Conservation (phyloP, 2,113 vertebrate species). For the Oenanthe melanoleuca region DNA sequence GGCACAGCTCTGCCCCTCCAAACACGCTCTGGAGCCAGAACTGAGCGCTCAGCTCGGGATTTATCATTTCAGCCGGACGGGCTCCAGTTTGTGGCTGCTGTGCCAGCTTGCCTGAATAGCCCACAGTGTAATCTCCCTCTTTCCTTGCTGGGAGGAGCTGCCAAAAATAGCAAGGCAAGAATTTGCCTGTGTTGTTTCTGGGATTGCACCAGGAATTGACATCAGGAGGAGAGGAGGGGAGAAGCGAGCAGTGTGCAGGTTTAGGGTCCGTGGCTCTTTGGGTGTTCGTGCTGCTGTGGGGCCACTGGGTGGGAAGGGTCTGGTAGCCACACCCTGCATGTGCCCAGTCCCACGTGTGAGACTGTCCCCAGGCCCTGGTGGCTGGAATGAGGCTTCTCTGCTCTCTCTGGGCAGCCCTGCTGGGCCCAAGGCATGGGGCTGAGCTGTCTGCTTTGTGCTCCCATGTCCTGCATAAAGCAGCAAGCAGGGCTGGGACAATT, state of each 20-base stretch:
- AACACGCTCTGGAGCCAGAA: not conserved
- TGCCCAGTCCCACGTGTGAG: fast-evolving
- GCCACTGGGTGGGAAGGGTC: not conserved
- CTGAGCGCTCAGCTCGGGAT: constrained; percentile 7
- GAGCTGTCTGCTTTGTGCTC: not conserved
- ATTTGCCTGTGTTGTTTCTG: constrained; percentile 69
- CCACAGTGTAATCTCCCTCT: constrained; percentile 51
- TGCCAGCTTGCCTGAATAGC: constrained; percentile 69
- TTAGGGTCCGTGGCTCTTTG: not conserved
- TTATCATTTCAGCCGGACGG: constrained; percentile 22
- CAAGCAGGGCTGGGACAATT: not conserved
- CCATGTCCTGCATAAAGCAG: not conserved
- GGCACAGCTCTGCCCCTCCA: not conserved
- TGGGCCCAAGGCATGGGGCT: fast-evolving
- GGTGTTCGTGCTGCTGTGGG: not conserved
- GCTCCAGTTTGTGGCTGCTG: constrained; percentile 7
- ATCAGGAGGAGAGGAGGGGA: constrained; percentile 22
- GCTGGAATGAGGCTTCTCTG: not conserved
- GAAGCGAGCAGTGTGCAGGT: constrained; percentile 12
- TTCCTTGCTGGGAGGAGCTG: constrained; percentile 46
- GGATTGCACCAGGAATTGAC: constrained; percentile 58
- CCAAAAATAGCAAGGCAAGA: constrained; percentile 72
- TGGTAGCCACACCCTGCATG: fast-evolving
- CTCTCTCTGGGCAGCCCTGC: not conserved
- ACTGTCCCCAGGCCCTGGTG: not conserved